phyloP scores from a whole-genome alignment of 2,797 vertebrate species.

The Paedocypris micromegethes region DNA sequence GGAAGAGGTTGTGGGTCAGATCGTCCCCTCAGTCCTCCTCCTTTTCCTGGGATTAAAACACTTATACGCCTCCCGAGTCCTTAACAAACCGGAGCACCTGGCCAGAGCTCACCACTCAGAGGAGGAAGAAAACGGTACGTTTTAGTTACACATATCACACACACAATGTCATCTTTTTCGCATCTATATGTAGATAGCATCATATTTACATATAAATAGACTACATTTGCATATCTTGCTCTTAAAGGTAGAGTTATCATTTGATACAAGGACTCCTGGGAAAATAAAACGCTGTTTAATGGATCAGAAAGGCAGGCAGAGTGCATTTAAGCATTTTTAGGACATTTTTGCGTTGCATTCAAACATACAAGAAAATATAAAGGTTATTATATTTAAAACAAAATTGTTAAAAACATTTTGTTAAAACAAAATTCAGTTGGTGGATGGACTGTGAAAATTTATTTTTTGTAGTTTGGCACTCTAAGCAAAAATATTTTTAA shows the following conservation, averaged over 20 bases:
- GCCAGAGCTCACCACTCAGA: conserved; percentile 68
- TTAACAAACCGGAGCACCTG: conserved; percentile 73
- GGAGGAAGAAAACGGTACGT: conserved; percentile 85
- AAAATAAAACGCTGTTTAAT: neutral
- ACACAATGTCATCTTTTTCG: conserved; percentile 1
- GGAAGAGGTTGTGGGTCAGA: conserved; percentile 79
- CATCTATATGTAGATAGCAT: neutral
- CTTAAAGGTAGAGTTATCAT: conserved; percentile 1
- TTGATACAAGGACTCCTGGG: neutral
- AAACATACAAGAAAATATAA: too few relatives aligned
- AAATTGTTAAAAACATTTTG: too few relatives aligned
- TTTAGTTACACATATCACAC: neutral
- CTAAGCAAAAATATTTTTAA: too few relatives aligned
- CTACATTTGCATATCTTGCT: neutral
- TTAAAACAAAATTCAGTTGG: too few relatives aligned
- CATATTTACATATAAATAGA: too few relatives aligned
- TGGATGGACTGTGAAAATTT: too few relatives aligned
- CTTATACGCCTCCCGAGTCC: conserved; percentile 79
- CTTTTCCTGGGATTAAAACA: conserved; percentile 93
- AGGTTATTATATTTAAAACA: too few relatives aligned
- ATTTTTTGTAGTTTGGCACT: too few relatives aligned
- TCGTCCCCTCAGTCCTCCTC: conserved; percentile 88
- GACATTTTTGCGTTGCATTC: too few relatives aligned
- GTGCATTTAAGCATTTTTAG: too few relatives aligned
- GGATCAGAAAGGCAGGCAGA: too few relatives aligned